Evolutionary conservation across 2,113 vertebrate genomes (phyloP), one percentile per base, ranked within the genome.

Genomic region (Corapipo altera): DNA sequence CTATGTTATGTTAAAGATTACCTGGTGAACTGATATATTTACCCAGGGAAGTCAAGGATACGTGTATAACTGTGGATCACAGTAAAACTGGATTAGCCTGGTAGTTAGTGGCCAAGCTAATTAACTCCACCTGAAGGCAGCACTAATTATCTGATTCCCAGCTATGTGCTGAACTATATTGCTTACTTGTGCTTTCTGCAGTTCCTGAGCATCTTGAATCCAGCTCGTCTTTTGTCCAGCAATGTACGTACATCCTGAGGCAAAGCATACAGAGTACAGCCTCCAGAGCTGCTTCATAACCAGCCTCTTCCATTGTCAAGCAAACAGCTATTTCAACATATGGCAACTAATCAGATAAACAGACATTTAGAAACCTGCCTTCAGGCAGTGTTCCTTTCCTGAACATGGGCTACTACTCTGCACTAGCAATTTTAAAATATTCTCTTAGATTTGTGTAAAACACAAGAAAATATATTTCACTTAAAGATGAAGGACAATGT

Each of bases 191-290:
- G 37, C 4, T 77, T 81, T 24, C 21, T 81, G 24, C 21, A 24
- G 15, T 23, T 91, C 26, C 65, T 73, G 35, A 39, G 18, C 9
- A 76, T 24, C 7, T 86, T 84, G 39, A 6, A 37, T 75, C 3
- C 24, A 64, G 0, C 32, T 82, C 41, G 44, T 12, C 4, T 59
- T 72, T 70, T 55, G n/a, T 46, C 35, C 70, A 79, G 9, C 16
- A 51, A 23, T 1, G 0, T n/a, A 17, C 8, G 15, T 17, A 35
- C 5, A 75, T 3, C 17, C 22, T 30, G 8, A 51, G 7, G 21
- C 12, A 73, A 88, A 75, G 78, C 6, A 1, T 54, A 24, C 2
- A 4, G 20, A n/a, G 21, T 28, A 7, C 2, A 35, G n/a, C 15
- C 55, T 91, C 27, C 71, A 72, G 48, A 76, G 11, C 5, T 49